Percentiles rank a stretch among this genome's conserved stretches.
phyloP scores from a whole-genome alignment of 2,797 vertebrate genomes.

The Naso thynnoides region DNA sequence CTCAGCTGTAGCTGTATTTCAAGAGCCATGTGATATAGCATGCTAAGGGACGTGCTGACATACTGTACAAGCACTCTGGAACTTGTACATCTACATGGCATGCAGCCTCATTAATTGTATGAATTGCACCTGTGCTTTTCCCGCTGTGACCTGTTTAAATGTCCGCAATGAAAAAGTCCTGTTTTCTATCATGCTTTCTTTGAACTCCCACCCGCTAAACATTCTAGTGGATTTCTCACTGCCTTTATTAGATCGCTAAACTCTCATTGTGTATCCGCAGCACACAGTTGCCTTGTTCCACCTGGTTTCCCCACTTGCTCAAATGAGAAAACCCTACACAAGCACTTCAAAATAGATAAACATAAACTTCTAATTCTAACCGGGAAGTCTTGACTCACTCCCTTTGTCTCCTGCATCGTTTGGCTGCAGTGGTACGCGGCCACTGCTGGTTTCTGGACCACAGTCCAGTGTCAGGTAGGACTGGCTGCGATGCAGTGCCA shows the following conservation, averaged over 20 bases:
- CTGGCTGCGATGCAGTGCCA: constrained; percentile 61
- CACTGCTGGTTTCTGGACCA: constrained; percentile 66
- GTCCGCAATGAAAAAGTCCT: constrained; percentile 2
- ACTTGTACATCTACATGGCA: too few relatives aligned
- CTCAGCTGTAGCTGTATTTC: too few relatives aligned
- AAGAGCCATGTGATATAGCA: too few relatives aligned
- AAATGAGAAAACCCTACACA: constrained; percentile 21
- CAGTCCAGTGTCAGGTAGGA: constrained; percentile 65
- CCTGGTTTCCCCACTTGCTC: neutral
- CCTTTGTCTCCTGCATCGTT: constrained; percentile 49
- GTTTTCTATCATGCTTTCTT: neutral
- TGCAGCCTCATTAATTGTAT: too few relatives aligned
- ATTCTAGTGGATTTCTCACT: neutral
- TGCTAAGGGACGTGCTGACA: too few relatives aligned
- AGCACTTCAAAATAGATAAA: constrained; percentile 32
- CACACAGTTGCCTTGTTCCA: constrained; percentile 3
- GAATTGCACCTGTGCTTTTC: constrained; percentile 1
- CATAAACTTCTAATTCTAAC: constrained; percentile 36
- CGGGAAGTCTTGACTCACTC: constrained; percentile 53
- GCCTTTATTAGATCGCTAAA: neutral
- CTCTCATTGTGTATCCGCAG: neutral
- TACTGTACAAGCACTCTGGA: too few relatives aligned
- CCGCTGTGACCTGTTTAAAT: neutral
- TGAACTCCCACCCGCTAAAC: neutral
- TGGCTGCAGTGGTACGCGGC: constrained; percentile 53